Base-by-base conservation (phyloP, 1,140 invertebrate genomes). In the Bactericera cockerelli region DNA sequence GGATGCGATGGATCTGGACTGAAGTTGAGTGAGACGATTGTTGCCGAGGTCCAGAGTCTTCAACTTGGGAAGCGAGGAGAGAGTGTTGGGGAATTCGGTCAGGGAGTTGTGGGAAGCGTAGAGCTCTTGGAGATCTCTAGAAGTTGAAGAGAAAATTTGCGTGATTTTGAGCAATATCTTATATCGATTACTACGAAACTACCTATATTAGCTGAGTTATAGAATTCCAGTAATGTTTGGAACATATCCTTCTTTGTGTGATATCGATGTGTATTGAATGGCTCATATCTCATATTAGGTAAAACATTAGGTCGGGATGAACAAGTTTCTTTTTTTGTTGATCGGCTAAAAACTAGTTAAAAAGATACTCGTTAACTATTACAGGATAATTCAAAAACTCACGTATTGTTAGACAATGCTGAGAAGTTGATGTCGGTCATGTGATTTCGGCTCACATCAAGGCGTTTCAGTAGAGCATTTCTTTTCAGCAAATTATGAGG, bases 51-150 rank as follows among this genome's bases (percentile, higher is more conserved):
- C 87, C 16, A 93, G 72, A 42, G 79, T 71, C 67, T 81, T 76
- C 14, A 91, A 70, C 58, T 79, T 78, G 21, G 77, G 76, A 57
- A 89, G 73, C 61, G 79, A 78, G 42, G 81, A 78, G 58, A 91
- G 70, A 31, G 82, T 81, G 42, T 75, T 72, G 2, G 86, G 84
- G 59, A 93, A 76, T 65, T 82, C 77, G 1, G 78, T 76, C 54
- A 93, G 69, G 61, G 79, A 77, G 70, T 93, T 93, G 61, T 86
- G 79, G 3, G 88, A 87, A 55, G 87, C 76, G 68, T 87, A 82
- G 2, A 93, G 66, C 63, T 80, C 78, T 70, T 84, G 77, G 58
- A 92, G 71, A 42, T 83, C 77, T 61, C 81, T 78, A 57, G 64
- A 71, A 69, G 13, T 55, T 58, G 33, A 49, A 62, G 16, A 22